Base-by-base conservation (phyloP, 2,797 vertebrate genomes). In the Artibeus lituratus region DNA sequence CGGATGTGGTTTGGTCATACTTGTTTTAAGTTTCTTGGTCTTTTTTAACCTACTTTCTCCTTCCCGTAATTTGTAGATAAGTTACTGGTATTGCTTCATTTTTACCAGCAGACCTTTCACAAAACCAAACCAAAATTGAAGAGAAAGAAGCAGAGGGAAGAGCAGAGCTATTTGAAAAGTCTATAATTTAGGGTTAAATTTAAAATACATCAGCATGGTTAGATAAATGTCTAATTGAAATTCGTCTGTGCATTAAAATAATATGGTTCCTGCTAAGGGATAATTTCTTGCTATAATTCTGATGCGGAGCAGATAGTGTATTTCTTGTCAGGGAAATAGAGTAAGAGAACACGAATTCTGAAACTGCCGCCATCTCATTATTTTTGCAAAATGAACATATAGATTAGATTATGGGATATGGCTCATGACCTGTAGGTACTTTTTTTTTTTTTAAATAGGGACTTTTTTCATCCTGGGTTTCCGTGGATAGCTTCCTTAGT, bases 21-120 rank as follows among this genome's bases (percentile, higher is more conserved):
- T 98, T 98, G 97, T 96, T 98, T 97, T 96, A 86, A 96, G 92
- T 98, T 97, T 98, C 95, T 97, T 98, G 94, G 94, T 97, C 98
- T 98, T 97, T 98, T 98, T 97, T 98, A 99, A 98, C 98, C 99
- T 99, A 98, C 98, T 99, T 99, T 98, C 96, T 98, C 97, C 97
- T 99, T 99, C 98, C 98, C 7, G 97, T 98, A 98, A 98, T 96
- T 97, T 90, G 95, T 83, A 97, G 96, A 96, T 98, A 94, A 96
- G 92, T 98, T 98, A 97, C 98, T 98, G 97, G 94, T 98, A 98
- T 94, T 97, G 96, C 96, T 94, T 97, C 95, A 67, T 95, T 97
- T 95, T 98, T 98, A 97, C 98, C 97, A 98, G 97, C 97, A 98
- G 87, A 74, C 15, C 1, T 96, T 97, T 96, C 96, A 95, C 59